Base-by-base conservation (phyloP, 53 echinoderm and acorn worm species). In the Astropecten irregularis region DNA sequence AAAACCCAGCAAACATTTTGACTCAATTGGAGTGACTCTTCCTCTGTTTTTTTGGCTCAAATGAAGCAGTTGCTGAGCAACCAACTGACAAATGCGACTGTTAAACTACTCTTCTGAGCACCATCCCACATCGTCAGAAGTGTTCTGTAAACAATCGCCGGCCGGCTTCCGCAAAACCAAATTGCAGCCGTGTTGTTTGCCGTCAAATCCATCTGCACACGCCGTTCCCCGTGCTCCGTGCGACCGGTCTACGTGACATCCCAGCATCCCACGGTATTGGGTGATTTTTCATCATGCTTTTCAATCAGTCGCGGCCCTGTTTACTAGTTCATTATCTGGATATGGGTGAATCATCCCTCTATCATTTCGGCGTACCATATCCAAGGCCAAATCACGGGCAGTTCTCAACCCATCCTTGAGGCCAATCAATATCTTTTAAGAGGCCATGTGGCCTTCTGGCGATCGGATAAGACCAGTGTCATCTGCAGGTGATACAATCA, bases 281-380 rank as follows among this genome's bases (percentile, higher is more conserved):
- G 36, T 27, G 38, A 65, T 65, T 65, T 65, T 38, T 65, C 19
- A 37, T 57, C 40, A 22, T 29, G 39, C n/a, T 37, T 15, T 16
- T 76, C 76, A 26, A 76, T 76, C 76, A 76, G 58, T 38, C 58
- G 40, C 40, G 57, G 44, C n/a, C 76, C 76, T 57, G 76, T 76
- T 76, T 76, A 76, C 76, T 31, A 16, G 59, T 76, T 58, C 76
- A 76, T 55, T 76, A 39, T 26, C n/a, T n/a, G n/a, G n/a, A n/a
- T n/a, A 40, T 54, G 26, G 27, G 20, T 58, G 58, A 76, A 55
- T 76, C 76, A 76, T 56, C 57, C 39, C 23, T 56, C 58, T 39
- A 19, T 57, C 58, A 2, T 15, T 65, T 16, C 8, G 33, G 4
- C 16, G 1, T 29, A 3, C 22, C 36, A 8, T 38, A 14, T 36